A percentile compares a stretch with the other conserved stretches of the same genome.
Conservation (phyloP, 2,113 vertebrate species). For the Megaleporinus macrocephalus region DNA sequence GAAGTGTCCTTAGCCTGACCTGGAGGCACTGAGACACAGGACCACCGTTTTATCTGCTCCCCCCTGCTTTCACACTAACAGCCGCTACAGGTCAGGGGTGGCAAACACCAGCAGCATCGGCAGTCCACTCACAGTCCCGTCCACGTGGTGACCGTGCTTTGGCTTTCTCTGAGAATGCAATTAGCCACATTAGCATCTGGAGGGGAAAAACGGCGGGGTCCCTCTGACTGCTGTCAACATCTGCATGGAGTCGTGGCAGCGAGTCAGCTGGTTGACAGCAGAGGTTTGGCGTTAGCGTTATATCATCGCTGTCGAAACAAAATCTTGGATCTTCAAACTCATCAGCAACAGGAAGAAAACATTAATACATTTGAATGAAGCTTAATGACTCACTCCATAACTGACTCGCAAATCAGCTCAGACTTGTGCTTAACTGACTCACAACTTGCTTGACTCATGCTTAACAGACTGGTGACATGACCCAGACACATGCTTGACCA, state of each 20-base stretch:
- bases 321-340: no score
- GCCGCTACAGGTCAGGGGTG: neutral
- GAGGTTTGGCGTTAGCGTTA: no score
- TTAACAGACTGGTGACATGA: no score
- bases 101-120: neutral
- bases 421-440: no score
- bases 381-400: no score
- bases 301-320: no score
- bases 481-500: no score
- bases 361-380: no score
- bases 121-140: neutral
- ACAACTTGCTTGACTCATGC: no score
- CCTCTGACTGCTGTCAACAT: neutral
- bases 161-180: conserved; percentile 8
- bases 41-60: neutral
- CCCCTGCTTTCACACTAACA: neutral
- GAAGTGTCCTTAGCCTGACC: conserved; percentile 1
- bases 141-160: conserved; percentile 8
- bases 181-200: conserved; percentile 13
- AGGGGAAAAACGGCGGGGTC: neutral
- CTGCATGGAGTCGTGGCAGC: neutral
- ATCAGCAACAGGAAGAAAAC: no score
- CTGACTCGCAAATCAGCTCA: no score
- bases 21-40: conserved; percentile 2
- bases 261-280: neutral